Percentiles rank a stretch among this genome's conserved stretches.
Evolutionary conservation across 2,797 vertebrate genomes (phyloP).

Genomic region (Myiotriccus ornatus): DNA sequence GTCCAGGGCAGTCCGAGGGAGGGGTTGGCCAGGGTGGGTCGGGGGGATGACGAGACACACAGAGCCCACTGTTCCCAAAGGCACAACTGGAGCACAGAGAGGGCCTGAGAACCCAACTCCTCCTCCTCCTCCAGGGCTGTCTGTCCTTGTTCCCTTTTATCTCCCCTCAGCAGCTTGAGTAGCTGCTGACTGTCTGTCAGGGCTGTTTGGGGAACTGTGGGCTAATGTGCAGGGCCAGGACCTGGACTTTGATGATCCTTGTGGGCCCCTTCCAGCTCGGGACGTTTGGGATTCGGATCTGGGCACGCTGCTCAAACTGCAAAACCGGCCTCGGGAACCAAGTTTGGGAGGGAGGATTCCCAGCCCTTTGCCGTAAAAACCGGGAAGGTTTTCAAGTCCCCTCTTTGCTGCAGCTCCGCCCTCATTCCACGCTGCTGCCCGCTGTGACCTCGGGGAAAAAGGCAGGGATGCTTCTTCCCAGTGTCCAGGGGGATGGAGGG

Average conservation of each 20-base stretch:
- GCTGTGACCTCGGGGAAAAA: neutral
- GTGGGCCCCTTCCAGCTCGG: neutral
- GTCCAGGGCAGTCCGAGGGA: accelerated
- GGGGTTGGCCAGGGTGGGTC: accelerated
- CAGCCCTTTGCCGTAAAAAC: neutral
- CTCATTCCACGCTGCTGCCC: too few relatives aligned
- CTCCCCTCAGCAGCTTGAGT: neutral
- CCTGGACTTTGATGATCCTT: too few relatives aligned
- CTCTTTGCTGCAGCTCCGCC: neutral
- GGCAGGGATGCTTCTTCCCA: accelerated
- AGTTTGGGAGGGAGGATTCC: neutral
- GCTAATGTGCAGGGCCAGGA: neutral
- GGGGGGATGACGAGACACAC: neutral
- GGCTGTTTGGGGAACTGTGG: neutral
- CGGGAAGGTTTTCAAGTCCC: neutral
- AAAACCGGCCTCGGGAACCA: neutral
- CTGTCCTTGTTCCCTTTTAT: neutral
- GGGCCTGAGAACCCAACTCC: neutral
- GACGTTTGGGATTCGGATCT: neutral
- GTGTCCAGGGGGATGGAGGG: neutral
- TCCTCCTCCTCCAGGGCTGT: neutral
- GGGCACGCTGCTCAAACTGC: neutral
- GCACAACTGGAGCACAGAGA: neutral
- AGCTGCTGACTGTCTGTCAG: neutral
- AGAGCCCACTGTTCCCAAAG: neutral